Percentiles rank a stretch among this genome's conserved stretches.
phyloP scores from a whole-genome alignment of 64 coral and sea anemone species.

The Actinia equina region DNA sequence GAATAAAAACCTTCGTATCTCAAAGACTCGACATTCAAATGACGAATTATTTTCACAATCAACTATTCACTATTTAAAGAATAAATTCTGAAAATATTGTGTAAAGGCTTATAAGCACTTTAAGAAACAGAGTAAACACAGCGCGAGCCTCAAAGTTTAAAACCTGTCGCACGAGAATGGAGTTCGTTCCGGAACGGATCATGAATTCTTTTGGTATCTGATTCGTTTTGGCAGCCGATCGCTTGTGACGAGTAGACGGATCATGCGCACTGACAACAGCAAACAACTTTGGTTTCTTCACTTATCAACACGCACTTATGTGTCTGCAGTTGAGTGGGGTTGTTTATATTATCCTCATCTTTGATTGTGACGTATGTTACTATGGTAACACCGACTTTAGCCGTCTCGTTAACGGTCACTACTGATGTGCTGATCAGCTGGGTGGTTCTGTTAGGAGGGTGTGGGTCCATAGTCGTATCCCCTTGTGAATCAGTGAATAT shows the following conservation, averaged over 20 bases:
- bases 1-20: too few relatives aligned
- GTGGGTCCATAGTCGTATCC: slow-evolving; percentile 55
- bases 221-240: slow-evolving; percentile 20
- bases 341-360: slow-evolving; percentile 63
- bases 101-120: too few relatives aligned
- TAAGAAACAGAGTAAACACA: slow-evolving; percentile 59
- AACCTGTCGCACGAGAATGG: slow-evolving; percentile 53
- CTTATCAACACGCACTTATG: slow-evolving; percentile 68
- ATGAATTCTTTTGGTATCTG: slow-evolving; percentile 54
- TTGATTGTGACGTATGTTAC: slow-evolving; percentile 62
- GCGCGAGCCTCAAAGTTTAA: slow-evolving; percentile 63
- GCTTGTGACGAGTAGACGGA: slow-evolving; percentile 30
- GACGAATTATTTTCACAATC: too few relatives aligned
- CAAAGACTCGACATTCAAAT: too few relatives aligned
- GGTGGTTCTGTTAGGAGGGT: slow-evolving; percentile 44
- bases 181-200: slow-evolving; percentile 70
- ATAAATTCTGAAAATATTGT: too few relatives aligned
- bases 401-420: slow-evolving; percentile 70
- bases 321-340: slow-evolving; percentile 30
- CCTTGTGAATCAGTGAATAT: slow-evolving; percentile 63
- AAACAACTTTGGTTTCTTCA: slow-evolving; percentile 48
- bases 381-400: slow-evolving; percentile 57
- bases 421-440: slow-evolving; percentile 31
- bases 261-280: slow-evolving; percentile 41
- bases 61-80: too few relatives aligned